Evolutionary conservation across 2,797 vertebrate genomes (phyloP), one percentile per base, ranked within the genome.

Genomic region (Lutjanus argentimaculatus): DNA sequence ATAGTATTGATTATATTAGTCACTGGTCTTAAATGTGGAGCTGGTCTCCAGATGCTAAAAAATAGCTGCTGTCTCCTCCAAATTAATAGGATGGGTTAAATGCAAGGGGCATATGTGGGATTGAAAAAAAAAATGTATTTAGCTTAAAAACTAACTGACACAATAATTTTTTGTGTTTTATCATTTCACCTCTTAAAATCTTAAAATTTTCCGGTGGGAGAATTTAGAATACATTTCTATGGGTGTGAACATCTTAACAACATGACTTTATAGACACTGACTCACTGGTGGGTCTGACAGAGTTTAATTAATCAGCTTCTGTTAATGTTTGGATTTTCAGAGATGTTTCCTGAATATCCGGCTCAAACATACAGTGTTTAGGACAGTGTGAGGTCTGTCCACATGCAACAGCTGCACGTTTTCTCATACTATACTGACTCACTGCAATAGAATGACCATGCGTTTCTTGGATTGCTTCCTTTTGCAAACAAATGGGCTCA

Each of bases 201-300:
- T 8, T 49, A 8, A 12, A 13, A 49, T n/a, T 72, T 77, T 12
- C 45, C 19, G 1, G 4, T 65, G 48, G 14, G 46, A 53, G n/a
- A 25, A 21, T 70, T 72, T 11, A 40, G 2, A 51, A 58, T 4
- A 19, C 46, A n/a, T 51, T 52, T 64, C 7, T 25, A 9, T 71
- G 56, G 30, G 19, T 79, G 63, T 72, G 63, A 80, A 55, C 22
- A 59, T 75, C 6, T 46, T 21, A 43, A 67, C 64, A 48, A 53
- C 69, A 46, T 42, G 59, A 52, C 19, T 58, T 65, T 19, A 19
- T 56, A 58, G 51, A 71, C 25, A 57, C 22, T 8, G 22, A 53
- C 53, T 77, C 58, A 49, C 68, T 61, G 59, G 72, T 67, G n/a
- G 70, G 74, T 79, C 69, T 84, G 79, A 78, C 76, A 56, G 36